Conservation (phyloP, 1,140 invertebrate species). For the Branchinecta lindahli region DNA sequence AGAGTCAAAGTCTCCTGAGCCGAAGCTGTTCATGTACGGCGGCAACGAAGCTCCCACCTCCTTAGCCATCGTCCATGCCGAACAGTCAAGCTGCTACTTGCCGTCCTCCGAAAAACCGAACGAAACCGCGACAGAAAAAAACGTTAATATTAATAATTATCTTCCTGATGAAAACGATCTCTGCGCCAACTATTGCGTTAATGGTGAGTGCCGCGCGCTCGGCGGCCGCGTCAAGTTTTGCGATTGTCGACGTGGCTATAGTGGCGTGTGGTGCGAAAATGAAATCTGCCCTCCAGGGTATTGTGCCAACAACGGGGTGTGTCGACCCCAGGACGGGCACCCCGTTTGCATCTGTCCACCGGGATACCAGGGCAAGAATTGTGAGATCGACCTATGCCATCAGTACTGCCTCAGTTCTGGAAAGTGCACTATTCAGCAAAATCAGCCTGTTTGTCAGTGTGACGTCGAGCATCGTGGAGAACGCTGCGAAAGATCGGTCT, state of each 20-base stretch:
- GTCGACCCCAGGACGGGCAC: not conserved
- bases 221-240: not conserved
- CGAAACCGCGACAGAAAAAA: not conserved
- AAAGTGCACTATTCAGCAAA: not conserved
- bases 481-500: not conserved
- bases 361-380: not conserved
- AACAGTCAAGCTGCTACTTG: not conserved
- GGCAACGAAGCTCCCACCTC: not conserved
- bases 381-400: not conserved
- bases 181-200: not conserved
- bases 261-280: not conserved
- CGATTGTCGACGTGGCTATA: not conserved
- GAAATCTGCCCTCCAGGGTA: not conserved
- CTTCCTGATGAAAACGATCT: not conserved
- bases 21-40: not conserved
- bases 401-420: not conserved
- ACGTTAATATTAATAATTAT: no score
- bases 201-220: not conserved
- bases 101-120: not conserved
- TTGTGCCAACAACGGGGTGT: not conserved
- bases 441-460: not conserved
- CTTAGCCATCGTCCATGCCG: not conserved
- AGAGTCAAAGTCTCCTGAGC: not conserved
- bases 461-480: not conserved
- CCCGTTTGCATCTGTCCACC: not conserved